Evolutionary conservation across 2,113 vertebrate genomes (phyloP), one percentile per base, ranked within the genome.

Genomic region (Microcebus ravelobensis): DNA sequence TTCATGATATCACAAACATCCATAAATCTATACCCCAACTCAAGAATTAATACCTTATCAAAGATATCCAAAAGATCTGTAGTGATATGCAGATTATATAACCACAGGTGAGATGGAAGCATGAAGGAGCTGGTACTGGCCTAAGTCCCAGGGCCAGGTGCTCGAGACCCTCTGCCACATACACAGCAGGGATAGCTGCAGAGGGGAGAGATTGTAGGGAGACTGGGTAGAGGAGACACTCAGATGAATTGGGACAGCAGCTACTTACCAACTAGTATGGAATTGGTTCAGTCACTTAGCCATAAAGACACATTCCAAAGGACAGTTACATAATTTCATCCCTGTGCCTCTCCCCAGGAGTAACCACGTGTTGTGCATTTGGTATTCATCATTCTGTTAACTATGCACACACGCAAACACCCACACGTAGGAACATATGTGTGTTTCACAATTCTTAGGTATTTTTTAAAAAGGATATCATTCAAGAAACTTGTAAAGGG

Each of bases 151-250:
- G 20, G 39, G 11, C 15, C 39, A 36, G 7, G 20, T 27, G 92
- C 36, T 82, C 39, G 39, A 23, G 25, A 21, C 23, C 6, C 5
- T 1, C 21, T 45, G 34, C 9, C n/a, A 3, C 29, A 21, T 42
- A 2, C 29, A 21, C 29, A n/a, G 27, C 42, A 1, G 4, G 14
- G 17, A 10, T 63, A 12, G 25, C 73, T 29, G 13, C 8, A n/a
- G 31, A 42, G 42, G n/a, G 13, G 17, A 34, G 2, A 12, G 2
- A 0, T 0, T 17, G 18, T 2, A 8, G 17, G 48, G 34, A 80
- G 57, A 0, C 1, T 55, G 21, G 48, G 6, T 20, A 8, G n/a
- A 74, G 4, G 48, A 3, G 31, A 73, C 3, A 29, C 52, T 27
- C 27, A 21, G 20, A 36, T 50, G n/a, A 67, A 45, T 8, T 82